Evolutionary conservation across 2,888 invertebrate species (phyloP).

Genomic region (Sinelater perroti): DNA sequence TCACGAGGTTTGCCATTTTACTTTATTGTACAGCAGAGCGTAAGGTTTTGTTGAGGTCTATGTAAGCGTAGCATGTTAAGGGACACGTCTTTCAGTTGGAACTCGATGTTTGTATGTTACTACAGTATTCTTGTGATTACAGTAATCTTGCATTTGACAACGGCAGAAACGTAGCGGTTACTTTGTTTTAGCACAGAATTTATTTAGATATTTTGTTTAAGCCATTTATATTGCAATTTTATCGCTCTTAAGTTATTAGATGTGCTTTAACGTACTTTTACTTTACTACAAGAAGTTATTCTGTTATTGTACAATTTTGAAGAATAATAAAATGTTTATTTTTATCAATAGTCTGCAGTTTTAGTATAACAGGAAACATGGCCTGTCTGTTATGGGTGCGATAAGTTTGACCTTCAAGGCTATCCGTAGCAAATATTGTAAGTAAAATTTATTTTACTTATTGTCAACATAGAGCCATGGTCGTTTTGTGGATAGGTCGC

Average conservation of each 20-base stretch:
- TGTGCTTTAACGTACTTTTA: conserved; percentile 1
- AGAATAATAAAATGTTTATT: conserved; percentile 10
- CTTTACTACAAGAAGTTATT: not conserved
- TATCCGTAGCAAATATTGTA: no score
- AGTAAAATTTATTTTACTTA: no score
- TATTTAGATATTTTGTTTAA: not conserved
- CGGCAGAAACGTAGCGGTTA: not conserved
- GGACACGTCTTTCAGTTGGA: no score
- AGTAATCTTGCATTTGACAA: not conserved
- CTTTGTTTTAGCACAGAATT: conserved; percentile 5
- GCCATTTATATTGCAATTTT: conserved; percentile 8
- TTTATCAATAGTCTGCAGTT: conserved; percentile 1
- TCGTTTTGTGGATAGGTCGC: no score
- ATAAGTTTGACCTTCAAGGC: no score
- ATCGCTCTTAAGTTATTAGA: not conserved
- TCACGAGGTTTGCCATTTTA: not conserved
- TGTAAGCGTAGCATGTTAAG: no score
- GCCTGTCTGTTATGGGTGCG: no score
- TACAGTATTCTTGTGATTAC: conserved; percentile 2
- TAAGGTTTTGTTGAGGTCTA: no score
- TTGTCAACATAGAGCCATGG: no score
- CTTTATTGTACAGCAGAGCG: not conserved
- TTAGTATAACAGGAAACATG: no score
- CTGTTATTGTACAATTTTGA: conserved; percentile 9
- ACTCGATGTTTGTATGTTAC: no score